Conservation (phyloP, 2,113 vertebrate genomes). For the Gasterosteus aculeatus region DNA sequence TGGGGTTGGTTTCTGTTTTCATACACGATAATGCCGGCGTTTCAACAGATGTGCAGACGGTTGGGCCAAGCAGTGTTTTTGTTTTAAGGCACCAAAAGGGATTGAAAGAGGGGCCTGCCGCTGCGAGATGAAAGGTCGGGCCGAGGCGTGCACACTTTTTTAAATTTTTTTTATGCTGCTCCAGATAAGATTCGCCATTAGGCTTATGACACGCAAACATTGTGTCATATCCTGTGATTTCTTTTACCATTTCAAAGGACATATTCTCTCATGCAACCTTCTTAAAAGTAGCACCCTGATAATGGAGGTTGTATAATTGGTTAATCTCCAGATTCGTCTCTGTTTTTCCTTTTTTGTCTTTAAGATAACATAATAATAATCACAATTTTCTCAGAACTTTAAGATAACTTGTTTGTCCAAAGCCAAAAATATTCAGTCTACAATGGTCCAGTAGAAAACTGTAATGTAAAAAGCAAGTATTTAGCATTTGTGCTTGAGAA, state of each 20-base stretch:
- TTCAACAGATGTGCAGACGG: constrained; percentile 59
- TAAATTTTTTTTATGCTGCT: constrained; percentile 48
- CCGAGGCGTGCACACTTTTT: constrained; percentile 14
- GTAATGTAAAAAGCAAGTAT: background rate
- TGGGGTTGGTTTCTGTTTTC: constrained; percentile 47
- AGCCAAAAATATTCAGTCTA: background rate
- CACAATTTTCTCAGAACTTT: background rate
- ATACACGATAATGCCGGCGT: constrained; percentile 6
- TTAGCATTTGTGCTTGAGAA: background rate
- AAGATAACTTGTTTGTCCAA: background rate
- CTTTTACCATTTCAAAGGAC: background rate
- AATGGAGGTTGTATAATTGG: background rate
- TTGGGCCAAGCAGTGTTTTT: constrained; percentile 28
- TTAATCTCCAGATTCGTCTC: background rate
- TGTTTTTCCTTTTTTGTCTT: background rate
- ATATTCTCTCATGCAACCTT: background rate
- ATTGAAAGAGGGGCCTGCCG: constrained; percentile 25
- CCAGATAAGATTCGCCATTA: constrained; percentile 65
- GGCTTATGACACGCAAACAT: constrained; percentile 1
- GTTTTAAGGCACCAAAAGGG: constrained; percentile 29
- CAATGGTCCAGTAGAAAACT: background rate
- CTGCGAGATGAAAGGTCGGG: constrained; percentile 69
- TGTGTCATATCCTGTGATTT: constrained; percentile 17
- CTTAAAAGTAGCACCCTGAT: background rate
- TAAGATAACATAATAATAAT: background rate